Conservation (phyloP, 2,888 invertebrate genomes). For the Drosophila acutilabella region DNA sequence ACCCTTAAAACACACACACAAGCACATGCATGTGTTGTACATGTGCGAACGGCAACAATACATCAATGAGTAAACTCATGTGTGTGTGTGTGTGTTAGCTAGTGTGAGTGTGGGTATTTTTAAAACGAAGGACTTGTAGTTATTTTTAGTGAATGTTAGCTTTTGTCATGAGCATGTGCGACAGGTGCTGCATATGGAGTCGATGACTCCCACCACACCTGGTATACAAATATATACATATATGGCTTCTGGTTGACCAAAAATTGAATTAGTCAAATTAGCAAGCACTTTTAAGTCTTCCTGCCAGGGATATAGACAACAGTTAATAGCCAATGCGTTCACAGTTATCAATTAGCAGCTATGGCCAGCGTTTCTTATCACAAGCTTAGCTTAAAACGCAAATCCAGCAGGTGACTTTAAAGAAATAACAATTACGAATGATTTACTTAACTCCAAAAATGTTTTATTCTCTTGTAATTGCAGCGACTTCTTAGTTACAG, state of each 20-base stretch:
- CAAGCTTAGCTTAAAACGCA: conserved; percentile 54
- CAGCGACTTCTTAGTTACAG: conserved; percentile 97
- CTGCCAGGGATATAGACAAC: conserved; percentile 48
- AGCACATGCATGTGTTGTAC: not conserved
- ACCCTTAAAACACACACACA: conserved; percentile 41
- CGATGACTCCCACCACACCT: conserved; percentile 1
- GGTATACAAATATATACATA: conserved; percentile 2
- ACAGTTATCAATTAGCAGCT: conserved; percentile 36
- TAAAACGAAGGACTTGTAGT: conserved; percentile 56
- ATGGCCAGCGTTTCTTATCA: conserved; percentile 58
- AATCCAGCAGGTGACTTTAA: conserved; percentile 51
- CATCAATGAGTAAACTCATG: conserved; percentile 37
- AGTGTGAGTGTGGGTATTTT: conserved; percentile 50
- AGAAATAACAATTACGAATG: not conserved
- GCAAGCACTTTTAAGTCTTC: conserved; percentile 74
- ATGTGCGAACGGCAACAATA: conserved; percentile 16
- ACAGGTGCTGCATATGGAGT: conserved; percentile 37
- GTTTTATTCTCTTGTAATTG: conserved; percentile 75
- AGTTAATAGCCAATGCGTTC: conserved; percentile 1
- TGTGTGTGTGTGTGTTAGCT: conserved; percentile 6
- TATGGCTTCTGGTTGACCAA: conserved; percentile 62
- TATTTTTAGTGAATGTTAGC: conserved; percentile 50
- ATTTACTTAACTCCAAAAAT: not conserved
- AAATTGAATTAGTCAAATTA: conserved; percentile 77
- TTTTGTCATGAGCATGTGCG: conserved; percentile 35